Percentiles rank a stretch among this genome's conserved stretches.
Evolutionary conservation across 2,888 invertebrate genomes (phyloP).

Genomic region (Schrankia costaestrigalis): DNA sequence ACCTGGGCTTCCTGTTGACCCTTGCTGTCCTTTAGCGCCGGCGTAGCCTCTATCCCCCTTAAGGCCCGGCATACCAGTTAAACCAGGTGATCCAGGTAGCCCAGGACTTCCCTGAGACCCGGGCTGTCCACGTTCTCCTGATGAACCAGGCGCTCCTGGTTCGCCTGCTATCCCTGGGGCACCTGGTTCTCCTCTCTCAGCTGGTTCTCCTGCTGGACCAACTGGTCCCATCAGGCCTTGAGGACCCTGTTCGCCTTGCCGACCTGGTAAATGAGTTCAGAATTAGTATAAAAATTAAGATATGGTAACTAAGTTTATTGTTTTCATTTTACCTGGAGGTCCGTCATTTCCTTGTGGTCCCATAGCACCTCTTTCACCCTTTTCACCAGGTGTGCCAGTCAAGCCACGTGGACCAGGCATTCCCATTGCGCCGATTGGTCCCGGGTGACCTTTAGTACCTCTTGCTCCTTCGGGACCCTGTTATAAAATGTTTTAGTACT

Average conservation of each 20-base stretch:
- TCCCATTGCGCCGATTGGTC: slow-evolving; percentile 85
- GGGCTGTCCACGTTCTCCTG: slow-evolving; percentile 87
- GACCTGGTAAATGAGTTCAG: slow-evolving; percentile 55
- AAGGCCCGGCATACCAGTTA: slow-evolving; percentile 84
- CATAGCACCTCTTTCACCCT: slow-evolving; percentile 86
- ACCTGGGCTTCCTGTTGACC: slow-evolving; percentile 82
- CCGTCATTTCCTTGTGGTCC: slow-evolving; percentile 89
- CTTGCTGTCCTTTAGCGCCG: slow-evolving; percentile 88
- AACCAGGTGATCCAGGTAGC: slow-evolving; percentile 84
- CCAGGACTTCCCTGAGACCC: slow-evolving; percentile 87
- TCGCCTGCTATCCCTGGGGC: slow-evolving; percentile 86
- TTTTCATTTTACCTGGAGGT: slow-evolving; percentile 77
- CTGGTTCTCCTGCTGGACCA: slow-evolving; percentile 90
- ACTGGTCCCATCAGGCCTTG: slow-evolving; percentile 87
- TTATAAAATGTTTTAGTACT: neutral
- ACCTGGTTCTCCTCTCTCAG: slow-evolving; percentile 89
- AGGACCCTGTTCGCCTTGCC: slow-evolving; percentile 87
- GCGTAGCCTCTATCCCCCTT: slow-evolving; percentile 87
- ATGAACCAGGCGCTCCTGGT: slow-evolving; percentile 85
- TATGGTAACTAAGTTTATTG: neutral
- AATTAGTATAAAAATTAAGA: neutral
- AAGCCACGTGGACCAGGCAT: slow-evolving; percentile 85
- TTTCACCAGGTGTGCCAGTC: slow-evolving; percentile 84
- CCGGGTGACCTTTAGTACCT: slow-evolving; percentile 87
- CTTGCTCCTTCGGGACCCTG: slow-evolving; percentile 84